phyloP scores from a whole-genome alignment of 2,113 vertebrate species.

The Dasyprocta punctata region DNA sequence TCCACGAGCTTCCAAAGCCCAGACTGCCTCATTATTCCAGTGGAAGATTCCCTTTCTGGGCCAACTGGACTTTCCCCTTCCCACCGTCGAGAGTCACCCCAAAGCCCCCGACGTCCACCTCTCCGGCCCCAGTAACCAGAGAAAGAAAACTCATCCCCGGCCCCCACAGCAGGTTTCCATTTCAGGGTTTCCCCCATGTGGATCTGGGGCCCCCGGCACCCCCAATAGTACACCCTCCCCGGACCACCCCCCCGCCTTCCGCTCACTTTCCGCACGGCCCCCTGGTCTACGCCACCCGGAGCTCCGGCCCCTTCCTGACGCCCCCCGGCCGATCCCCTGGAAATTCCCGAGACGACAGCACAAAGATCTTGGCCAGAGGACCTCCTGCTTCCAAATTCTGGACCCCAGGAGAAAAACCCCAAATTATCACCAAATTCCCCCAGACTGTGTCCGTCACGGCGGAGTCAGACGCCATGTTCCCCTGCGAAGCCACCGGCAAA shows the following conservation, averaged over 20 bases:
- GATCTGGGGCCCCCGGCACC: slow-evolving; percentile 19
- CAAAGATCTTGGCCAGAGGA: slow-evolving; percentile 54
- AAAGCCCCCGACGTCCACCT: slow-evolving; percentile 65
- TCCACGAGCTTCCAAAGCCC: slow-evolving; percentile 68
- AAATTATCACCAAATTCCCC: slow-evolving; percentile 83
- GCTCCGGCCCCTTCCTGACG: neutral
- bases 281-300: slow-evolving; percentile 42
- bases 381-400: slow-evolving; percentile 75
- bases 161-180: slow-evolving; percentile 49
- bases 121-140: slow-evolving; percentile 42
- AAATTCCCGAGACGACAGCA: slow-evolving; percentile 36
- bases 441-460: slow-evolving; percentile 86
- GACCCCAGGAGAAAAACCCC: slow-evolving; percentile 84
- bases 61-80: slow-evolving; percentile 80
- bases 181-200: slow-evolving; percentile 35
- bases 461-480: slow-evolving; percentile 89
- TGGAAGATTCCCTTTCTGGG: slow-evolving; percentile 74
- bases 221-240: neutral
- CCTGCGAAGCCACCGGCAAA: slow-evolving; percentile 90
- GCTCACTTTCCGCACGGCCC: neutral
- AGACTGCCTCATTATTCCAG: slow-evolving; percentile 70
- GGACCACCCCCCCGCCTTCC: neutral
- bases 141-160: slow-evolving; percentile 33
- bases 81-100: slow-evolving; percentile 56
- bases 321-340: slow-evolving; percentile 69